phyloP scores from a whole-genome alignment of 2,797 vertebrate species.

The Argentina silus region DNA sequence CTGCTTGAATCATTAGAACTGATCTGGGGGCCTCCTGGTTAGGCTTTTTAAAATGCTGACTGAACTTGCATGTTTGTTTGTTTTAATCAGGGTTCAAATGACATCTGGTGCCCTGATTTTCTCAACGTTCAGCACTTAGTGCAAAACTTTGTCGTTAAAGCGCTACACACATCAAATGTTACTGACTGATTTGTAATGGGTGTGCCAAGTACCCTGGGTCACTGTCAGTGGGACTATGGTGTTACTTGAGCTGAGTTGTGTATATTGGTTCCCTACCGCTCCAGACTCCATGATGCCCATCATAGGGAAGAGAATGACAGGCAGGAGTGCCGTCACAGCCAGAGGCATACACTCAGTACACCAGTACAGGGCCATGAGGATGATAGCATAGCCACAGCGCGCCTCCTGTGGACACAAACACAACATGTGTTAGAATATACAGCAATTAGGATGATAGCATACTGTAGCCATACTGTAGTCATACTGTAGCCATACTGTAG shows the following conservation, averaged over 20 bases:
- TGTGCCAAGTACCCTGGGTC: too few relatives aligned
- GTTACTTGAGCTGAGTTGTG: neutral
- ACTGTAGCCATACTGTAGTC: neutral
- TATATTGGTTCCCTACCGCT: conserved; percentile 50
- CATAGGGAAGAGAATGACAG: conserved; percentile 89
- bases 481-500: too few relatives aligned
- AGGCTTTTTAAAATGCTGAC: too few relatives aligned
- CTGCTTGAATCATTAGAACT: too few relatives aligned
- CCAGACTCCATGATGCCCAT: conserved; percentile 88
- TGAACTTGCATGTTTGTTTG: too few relatives aligned
- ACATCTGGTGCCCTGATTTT: too few relatives aligned
- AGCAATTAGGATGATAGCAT: neutral
- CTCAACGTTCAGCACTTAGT: too few relatives aligned
- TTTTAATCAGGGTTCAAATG: too few relatives aligned
- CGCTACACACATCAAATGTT: too few relatives aligned
- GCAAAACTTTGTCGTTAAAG: too few relatives aligned
- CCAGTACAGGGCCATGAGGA: conserved; percentile 93
- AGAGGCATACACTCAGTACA: conserved; percentile 92
- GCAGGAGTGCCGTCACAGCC: conserved; percentile 88
- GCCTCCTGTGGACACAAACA: conserved; percentile 77
- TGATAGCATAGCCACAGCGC: conserved; percentile 85
- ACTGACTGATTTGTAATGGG: too few relatives aligned
- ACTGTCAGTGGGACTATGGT: neutral
- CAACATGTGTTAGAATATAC: neutral
- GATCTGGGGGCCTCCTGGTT: too few relatives aligned